These are phyloP conservation scores for Herminia tarsipennalis DNA, from an alignment of 2,888 invertebrate genomes.

Conservation along the genomic window DNA sequence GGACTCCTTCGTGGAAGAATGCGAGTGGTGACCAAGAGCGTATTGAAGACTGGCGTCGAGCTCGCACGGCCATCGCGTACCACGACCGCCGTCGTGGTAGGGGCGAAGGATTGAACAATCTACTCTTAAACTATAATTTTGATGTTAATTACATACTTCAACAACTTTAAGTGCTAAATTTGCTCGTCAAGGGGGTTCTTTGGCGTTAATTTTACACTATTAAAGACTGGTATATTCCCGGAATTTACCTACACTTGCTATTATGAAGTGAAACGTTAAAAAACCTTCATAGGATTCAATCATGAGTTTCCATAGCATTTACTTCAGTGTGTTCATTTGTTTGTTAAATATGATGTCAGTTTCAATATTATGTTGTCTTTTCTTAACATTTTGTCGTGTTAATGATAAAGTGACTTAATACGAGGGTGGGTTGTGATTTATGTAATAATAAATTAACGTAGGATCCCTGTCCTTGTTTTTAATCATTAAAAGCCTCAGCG, in stretches of 20 bases:
- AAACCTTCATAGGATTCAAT: too few relatives aligned
- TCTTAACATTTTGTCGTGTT: constrained; percentile 23
- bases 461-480: constrained; percentile 30
- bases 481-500: constrained; percentile 19
- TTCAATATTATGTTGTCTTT: background rate
- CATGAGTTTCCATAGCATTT: too few relatives aligned
- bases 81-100: constrained; percentile 45
- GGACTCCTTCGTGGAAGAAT: constrained; percentile 49
- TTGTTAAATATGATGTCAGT: background rate
- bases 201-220: background rate
- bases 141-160: constrained; percentile 8
- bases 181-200: background rate
- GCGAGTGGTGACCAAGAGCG: constrained; percentile 58
- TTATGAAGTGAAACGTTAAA: background rate
- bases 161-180: background rate
- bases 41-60: constrained; percentile 32
- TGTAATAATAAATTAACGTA: constrained; percentile 27
- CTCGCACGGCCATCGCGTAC: constrained; percentile 30
- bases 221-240: background rate
- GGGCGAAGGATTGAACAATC: constrained; percentile 54
- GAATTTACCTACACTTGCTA: too few relatives aligned
- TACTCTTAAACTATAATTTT: constrained; percentile 41
- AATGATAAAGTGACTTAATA: constrained; percentile 27
- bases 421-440: constrained; percentile 37
- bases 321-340: too few relatives aligned